Conservation (phyloP, 2,888 invertebrate genomes). For the Chironomus tentans region DNA sequence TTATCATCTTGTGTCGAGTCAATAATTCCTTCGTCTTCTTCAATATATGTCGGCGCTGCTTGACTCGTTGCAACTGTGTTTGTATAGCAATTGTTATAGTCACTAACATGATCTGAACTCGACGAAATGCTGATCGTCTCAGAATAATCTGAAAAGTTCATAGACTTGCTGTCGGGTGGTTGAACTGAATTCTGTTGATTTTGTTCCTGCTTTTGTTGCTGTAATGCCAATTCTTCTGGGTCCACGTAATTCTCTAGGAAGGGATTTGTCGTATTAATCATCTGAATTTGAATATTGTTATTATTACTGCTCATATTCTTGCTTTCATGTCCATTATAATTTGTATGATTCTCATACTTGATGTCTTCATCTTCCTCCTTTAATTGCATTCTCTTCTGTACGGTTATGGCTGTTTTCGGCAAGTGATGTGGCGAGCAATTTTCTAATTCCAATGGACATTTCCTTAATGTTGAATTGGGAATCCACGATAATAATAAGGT, state of each 20-base stretch:
- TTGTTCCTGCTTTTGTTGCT: not conserved
- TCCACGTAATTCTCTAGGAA: slow-evolving; percentile 42
- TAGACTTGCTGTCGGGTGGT: slow-evolving; percentile 19
- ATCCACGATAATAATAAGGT: slow-evolving; percentile 91
- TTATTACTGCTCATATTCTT: not conserved
- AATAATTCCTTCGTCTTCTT: slow-evolving; percentile 28
- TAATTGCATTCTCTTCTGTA: not conserved
- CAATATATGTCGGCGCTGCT: slow-evolving; percentile 31
- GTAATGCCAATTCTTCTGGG: slow-evolving; percentile 29
- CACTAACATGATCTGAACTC: slow-evolving; percentile 43
- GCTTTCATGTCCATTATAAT: not conserved
- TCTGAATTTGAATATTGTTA: slow-evolving; percentile 22
- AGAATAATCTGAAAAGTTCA: slow-evolving; percentile 43
- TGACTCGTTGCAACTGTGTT: slow-evolving; percentile 34
- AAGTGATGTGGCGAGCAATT: slow-evolving; percentile 40
- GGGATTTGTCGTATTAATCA: slow-evolving; percentile 42
- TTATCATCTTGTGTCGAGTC: slow-evolving; percentile 29
- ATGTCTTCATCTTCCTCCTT: slow-evolving; percentile 5
- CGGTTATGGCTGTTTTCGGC: slow-evolving; percentile 28
- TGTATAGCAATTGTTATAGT: slow-evolving; percentile 29
- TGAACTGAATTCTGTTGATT: not conserved
- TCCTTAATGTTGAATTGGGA: slow-evolving; percentile 80
- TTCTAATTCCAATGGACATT: slow-evolving; percentile 68
- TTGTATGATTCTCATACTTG: not conserved
- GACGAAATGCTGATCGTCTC: slow-evolving; percentile 47